Percentiles rank a stretch among this genome's conserved stretches.
These are phyloP conservation scores for Anoplius nigerrimus DNA, from an alignment of 2,888 invertebrate genomes.

Conservation along the genomic window DNA sequence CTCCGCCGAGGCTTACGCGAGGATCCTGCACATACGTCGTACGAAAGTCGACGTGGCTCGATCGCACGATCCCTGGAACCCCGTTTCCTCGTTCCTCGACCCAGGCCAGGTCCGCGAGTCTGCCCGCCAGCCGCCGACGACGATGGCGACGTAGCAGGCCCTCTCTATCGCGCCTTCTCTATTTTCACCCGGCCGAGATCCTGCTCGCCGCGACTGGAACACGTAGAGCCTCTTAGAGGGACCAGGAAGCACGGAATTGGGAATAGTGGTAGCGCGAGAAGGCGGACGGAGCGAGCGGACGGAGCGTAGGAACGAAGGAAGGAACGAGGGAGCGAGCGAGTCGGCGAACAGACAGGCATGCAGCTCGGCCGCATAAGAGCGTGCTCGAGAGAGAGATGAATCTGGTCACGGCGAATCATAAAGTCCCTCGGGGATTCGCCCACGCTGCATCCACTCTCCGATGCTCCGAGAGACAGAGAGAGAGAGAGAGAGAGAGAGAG, in stretches of 20 bases:
- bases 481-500: constrained; percentile 14
- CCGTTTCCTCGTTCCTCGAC: no score
- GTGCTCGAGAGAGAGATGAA: constrained; percentile 61
- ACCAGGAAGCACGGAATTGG: constrained; percentile 53
- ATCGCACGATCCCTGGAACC: no score
- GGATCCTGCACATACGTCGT: no score
- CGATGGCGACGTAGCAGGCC: no score
- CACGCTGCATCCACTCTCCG: constrained; percentile 52
- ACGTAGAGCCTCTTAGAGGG: constrained; percentile 16
- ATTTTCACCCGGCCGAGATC: no score
- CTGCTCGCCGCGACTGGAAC: constrained; percentile 2
- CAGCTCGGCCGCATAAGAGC: constrained; percentile 14
- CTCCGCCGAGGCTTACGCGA: no score
- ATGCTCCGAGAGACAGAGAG: constrained; percentile 18
- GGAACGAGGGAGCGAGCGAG: constrained; percentile 24
- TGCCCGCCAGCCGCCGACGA: no score
- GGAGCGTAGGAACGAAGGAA: no score
- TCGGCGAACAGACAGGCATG: constrained; percentile 10
- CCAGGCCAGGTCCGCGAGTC: no score
- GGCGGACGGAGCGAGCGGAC: no score
- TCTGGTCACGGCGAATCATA: constrained; percentile 71
- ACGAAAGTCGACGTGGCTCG: no score
- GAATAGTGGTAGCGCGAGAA: constrained; percentile 31
- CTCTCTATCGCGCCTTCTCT: no score
- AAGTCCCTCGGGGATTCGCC: constrained; percentile 63